Evolutionary conservation across 2,797 vertebrate species (phyloP).

Genomic region (Hemitrygon akajei): DNA sequence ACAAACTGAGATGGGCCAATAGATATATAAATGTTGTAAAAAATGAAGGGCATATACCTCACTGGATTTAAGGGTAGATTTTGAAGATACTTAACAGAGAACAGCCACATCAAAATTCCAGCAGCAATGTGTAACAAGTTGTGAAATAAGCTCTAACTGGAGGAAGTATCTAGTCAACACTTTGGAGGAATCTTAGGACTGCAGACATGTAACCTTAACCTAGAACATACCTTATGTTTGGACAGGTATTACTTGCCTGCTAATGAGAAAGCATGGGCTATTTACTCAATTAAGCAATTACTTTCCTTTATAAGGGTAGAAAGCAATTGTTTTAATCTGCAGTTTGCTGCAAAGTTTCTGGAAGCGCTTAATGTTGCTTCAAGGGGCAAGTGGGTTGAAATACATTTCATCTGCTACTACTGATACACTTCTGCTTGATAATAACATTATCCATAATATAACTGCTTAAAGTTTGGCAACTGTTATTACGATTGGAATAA

Average conservation of each 20-base stretch:
- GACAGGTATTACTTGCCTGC: not conserved
- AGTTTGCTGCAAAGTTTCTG: not conserved
- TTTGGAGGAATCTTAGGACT: not conserved
- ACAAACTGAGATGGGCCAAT: too few species aligned
- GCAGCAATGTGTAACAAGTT: not conserved
- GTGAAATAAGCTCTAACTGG: not conserved
- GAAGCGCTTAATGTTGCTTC: not conserved
- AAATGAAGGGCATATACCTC: not conserved
- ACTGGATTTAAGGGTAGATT: not conserved
- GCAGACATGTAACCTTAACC: too few species aligned
- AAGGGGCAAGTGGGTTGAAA: not conserved
- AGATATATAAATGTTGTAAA: not conserved
- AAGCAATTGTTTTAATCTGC: not conserved
- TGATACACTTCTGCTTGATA: not conserved
- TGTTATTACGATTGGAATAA: not conserved
- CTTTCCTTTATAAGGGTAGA: not conserved
- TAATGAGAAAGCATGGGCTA: not conserved
- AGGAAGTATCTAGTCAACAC: not conserved
- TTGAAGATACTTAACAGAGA: too few species aligned
- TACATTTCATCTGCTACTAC: not conserved
- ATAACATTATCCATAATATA: not conserved
- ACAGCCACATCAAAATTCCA: not conserved
- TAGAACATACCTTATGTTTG: not conserved
- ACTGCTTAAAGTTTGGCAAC: not conserved
- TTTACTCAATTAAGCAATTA: not conserved